Evolutionary conservation across 2,888 invertebrate species (phyloP), one percentile per base, ranked within the genome.

Genomic region (Cosmia pyralina): DNA sequence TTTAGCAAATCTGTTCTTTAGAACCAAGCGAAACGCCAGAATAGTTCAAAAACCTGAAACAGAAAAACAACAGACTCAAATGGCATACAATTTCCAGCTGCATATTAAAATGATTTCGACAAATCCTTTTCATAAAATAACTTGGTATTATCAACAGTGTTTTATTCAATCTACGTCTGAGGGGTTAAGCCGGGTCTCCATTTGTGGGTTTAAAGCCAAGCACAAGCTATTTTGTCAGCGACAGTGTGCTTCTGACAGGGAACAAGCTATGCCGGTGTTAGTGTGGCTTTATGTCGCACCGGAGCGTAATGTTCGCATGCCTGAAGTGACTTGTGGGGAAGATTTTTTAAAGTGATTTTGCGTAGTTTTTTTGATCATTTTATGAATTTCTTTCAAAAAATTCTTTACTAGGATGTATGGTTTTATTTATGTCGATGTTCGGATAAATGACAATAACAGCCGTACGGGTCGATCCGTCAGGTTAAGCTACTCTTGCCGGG

Each of bases 181-280:
- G 79, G 74, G 69, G 80, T 86, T 88, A 87, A 86, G 85, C 84
- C 67, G 71, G 74, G 84, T 86, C 85, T 88, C 82, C 88, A 86
- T 88, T 89, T 88, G 89, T 81, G 89, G 87, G 77, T 84, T 87
- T 83, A 80, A 79, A 86, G 77, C 79, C 81, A 75, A 71, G 82
- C 76, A 73, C 74, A 84, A 85, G 89, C 83, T 86, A 87, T 89
- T 88, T 89, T 88, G 88, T 88, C 88, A 89, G 85, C 86, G 83
- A 69, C 85, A 82, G 86, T 79, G 77, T 85, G 85, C 68, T 81
- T 83, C 72, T 86, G 86, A 86, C 87, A 86, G 84, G 81, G 50
- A 81, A 87, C 86, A 85, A 85, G 85, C 83, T 77, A 74, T 78
- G 81, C 67, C 68, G 72, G 83, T 79, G 81, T 83, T 83, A 75